Conservation (phyloP, 2,888 invertebrate genomes). For the Ectropis crepuscularia region DNA sequence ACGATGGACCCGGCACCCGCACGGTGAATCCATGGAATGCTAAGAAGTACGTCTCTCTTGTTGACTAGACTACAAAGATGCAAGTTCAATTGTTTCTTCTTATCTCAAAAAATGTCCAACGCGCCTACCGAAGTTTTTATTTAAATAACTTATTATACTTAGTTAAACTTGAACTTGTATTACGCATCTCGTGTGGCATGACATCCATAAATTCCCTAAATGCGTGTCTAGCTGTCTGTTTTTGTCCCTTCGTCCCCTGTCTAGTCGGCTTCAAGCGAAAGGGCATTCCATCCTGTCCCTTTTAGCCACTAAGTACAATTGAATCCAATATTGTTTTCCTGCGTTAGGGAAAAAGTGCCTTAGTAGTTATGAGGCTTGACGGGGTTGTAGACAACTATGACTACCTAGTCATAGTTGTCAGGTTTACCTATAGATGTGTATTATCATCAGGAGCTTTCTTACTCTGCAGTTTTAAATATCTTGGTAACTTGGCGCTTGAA, state of each 20-base stretch:
- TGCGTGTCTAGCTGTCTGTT: constrained; percentile 37
- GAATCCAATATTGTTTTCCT: constrained; percentile 25
- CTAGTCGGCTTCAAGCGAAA: constrained; percentile 30
- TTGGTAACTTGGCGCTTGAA: too few species aligned
- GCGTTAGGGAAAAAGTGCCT: constrained; percentile 15
- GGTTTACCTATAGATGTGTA: background rate
- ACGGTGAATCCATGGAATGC: too few species aligned
- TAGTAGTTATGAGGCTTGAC: constrained; percentile 10
- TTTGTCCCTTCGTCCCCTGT: constrained; percentile 36
- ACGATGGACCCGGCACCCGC: too few species aligned
- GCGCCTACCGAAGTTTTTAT: too few species aligned
- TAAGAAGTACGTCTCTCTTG: too few species aligned
- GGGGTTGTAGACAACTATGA: too few species aligned
- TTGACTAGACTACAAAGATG: too few species aligned
- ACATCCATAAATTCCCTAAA: constrained; percentile 31
- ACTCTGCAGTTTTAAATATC: too few species aligned
- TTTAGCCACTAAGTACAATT: constrained; percentile 18
- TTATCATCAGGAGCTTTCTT: too few species aligned
- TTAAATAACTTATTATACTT: background rate
- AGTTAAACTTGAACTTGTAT: background rate
- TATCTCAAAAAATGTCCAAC: too few species aligned
- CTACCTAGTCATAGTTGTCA: background rate
- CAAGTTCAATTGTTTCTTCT: too few species aligned
- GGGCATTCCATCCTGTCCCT: constrained; percentile 31
- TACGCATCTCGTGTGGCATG: constrained; percentile 20